Base-by-base conservation (phyloP, 2,888 invertebrate genomes). In the Mellilla xanthometata region DNA sequence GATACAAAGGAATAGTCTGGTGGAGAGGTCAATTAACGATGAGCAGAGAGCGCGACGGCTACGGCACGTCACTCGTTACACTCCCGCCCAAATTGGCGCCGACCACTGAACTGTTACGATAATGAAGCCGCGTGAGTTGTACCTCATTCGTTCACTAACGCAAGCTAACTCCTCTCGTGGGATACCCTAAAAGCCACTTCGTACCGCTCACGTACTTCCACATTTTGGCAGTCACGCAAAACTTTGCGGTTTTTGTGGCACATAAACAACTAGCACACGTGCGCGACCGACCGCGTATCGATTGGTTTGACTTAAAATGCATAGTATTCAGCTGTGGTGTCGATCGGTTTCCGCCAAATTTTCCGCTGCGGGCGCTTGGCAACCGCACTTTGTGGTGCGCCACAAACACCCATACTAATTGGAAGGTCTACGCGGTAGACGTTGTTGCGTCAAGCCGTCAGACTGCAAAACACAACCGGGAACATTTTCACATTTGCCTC, bases 221-320 rank as follows among this genome's bases (percentile, higher is more conserved):
- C 72, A 77, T 81, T 54, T 87, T 88, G 87, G 87, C 83, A 84
- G 73, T 76, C 72, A 75, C 75, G 72, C 85, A 81, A 79, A 80
- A 84, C 77, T 47, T 47, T 64, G 84, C 65, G 86, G 89, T 79
- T 82, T 81, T 81, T 85, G 86, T 65, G 85, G 84, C 65, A 68
- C 86, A 88, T 88, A 87, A 88, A 88, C 87, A 84, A 86, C 73
- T 69, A 74, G 71, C 82, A 76, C 82, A 76, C 77, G 79, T 81
- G 81, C 69, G 76, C 71, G 67, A 65, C 74, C 68, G 67, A 79
- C 82, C 84, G 73, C 84, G 63, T 75, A 83, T 83, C 83, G 83
- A 88, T 87, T 84, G 80, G 83, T 81, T 76, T 75, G 71, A 82
- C 80, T 87, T 81, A 81, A 84, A 86, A 83, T 81, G 80, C 79